phyloP scores from a whole-genome alignment of 2,797 vertebrate genomes.

The Atherinosoma microstoma region DNA sequence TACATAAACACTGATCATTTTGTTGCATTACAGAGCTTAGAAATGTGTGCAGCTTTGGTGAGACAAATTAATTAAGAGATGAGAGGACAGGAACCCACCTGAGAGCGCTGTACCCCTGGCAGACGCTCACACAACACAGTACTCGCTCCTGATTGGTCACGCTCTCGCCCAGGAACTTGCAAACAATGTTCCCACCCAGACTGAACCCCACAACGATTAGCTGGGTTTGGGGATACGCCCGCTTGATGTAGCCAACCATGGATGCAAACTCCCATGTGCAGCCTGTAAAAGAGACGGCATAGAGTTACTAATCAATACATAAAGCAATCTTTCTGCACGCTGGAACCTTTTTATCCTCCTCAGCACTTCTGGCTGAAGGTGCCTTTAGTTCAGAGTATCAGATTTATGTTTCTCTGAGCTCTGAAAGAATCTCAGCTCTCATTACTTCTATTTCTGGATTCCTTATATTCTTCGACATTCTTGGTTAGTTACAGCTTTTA shows the following conservation, averaged over 20 bases:
- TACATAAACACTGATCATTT: conserved; percentile 27
- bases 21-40: conserved; percentile 19
- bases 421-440: conserved; percentile 2
- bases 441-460: not conserved
- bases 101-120: conserved; percentile 96
- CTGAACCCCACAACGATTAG: conserved; percentile 96
- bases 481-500: conserved; percentile 8
- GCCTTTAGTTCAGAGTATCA: conserved; percentile 32
- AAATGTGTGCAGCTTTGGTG: conserved; percentile 13
- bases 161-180: conserved; percentile 96
- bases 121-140: conserved; percentile 95
- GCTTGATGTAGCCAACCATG: conserved; percentile 97
- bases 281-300: conserved; percentile 76
- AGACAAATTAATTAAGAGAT: conserved; percentile 32
- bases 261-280: conserved; percentile 97
- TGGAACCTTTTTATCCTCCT: conserved; percentile 4
- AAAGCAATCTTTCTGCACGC: conserved; percentile 17
- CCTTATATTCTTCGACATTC: not conserved
- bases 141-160: conserved; percentile 93
- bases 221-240: conserved; percentile 89
- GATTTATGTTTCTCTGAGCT: conserved; percentile 13
- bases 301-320: conserved; percentile 40
- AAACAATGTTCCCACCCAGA: conserved; percentile 97
- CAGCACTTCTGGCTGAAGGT: conserved; percentile 46
- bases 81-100: conserved; percentile 83